These are phyloP conservation scores for Druon quercuslanigerum DNA, from an alignment of 1,140 invertebrate genomes.

Conservation along the genomic window DNA sequence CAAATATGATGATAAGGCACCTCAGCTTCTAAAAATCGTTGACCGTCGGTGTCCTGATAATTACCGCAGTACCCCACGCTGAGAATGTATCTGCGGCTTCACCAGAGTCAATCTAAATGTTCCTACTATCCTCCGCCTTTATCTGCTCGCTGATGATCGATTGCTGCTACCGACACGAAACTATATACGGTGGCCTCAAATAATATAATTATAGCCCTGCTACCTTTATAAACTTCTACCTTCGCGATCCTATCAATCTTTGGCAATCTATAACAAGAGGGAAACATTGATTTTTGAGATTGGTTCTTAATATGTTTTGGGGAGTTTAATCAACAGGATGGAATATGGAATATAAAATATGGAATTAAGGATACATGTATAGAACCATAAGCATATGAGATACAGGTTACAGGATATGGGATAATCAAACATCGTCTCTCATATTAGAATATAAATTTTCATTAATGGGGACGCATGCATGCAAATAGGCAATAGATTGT, in stretches of 20 bases:
- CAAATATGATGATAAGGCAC: constrained; percentile 36
- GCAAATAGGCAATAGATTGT: neutral
- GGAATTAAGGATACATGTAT: no score
- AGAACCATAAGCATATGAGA: neutral
- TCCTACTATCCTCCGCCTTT: constrained; percentile 40
- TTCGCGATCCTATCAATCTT: neutral
- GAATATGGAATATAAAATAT: no score
- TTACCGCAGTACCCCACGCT: constrained; percentile 62
- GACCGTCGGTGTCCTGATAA: constrained; percentile 60
- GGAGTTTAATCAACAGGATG: no score
- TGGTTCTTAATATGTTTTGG: no score
- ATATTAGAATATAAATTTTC: neutral
- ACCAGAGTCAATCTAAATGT: constrained; percentile 42
- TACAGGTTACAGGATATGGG: neutral
- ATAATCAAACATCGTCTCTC: neutral
- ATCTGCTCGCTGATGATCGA: constrained; percentile 61
- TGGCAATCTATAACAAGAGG: neutral
- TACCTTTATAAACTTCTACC: neutral
- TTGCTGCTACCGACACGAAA: constrained; percentile 59
- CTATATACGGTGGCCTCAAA: constrained; percentile 5
- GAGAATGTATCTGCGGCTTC: constrained; percentile 60
- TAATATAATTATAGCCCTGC: constrained; percentile 21
- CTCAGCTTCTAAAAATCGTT: constrained; percentile 54
- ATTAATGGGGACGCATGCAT: neutral
- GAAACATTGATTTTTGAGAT: no score